phyloP scores from a whole-genome alignment of 2,888 invertebrate genomes.

The Microctonus brassicae region DNA sequence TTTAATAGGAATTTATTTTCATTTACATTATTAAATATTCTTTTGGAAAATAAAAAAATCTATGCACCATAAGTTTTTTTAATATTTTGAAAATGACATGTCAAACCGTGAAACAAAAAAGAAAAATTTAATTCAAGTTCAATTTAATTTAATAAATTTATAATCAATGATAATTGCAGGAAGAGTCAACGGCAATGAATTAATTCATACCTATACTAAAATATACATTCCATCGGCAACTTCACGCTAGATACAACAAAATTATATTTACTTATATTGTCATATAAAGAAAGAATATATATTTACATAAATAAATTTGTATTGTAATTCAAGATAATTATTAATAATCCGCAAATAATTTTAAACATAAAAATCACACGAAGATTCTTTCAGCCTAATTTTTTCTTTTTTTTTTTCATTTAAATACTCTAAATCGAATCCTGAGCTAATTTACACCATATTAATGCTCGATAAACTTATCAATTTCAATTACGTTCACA shows the following conservation, averaged over 20 bases:
- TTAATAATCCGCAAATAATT: not conserved
- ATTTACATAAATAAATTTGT: not conserved
- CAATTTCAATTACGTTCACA: too few relatives aligned
- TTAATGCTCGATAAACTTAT: too few relatives aligned
- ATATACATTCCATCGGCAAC: conserved; percentile 31
- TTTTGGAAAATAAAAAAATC: not conserved
- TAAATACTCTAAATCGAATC: not conserved
- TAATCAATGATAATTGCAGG: conserved; percentile 34
- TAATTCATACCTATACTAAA: conserved; percentile 25
- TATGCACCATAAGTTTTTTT: not conserved
- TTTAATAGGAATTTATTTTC: not conserved
- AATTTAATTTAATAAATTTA: conserved; percentile 5
- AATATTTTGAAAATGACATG: not conserved
- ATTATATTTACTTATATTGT: not conserved
- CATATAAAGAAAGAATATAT: not conserved
- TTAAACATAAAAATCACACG: not conserved
- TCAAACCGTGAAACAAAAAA: not conserved
- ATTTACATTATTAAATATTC: not conserved
- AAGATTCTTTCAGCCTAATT: not conserved
- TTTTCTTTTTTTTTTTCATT: too few relatives aligned
- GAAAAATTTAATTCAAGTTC: not conserved
- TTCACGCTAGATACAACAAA: conserved; percentile 30
- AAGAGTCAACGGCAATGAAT: conserved; percentile 24
- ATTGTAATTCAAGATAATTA: conserved; percentile 13
- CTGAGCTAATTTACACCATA: too few relatives aligned